Percentiles rank a stretch among this genome's conserved stretches.
These are phyloP conservation scores for Rhegmatorhina hoffmannsi DNA, from an alignment of 2,113 vertebrate species.

Conservation along the genomic window DNA sequence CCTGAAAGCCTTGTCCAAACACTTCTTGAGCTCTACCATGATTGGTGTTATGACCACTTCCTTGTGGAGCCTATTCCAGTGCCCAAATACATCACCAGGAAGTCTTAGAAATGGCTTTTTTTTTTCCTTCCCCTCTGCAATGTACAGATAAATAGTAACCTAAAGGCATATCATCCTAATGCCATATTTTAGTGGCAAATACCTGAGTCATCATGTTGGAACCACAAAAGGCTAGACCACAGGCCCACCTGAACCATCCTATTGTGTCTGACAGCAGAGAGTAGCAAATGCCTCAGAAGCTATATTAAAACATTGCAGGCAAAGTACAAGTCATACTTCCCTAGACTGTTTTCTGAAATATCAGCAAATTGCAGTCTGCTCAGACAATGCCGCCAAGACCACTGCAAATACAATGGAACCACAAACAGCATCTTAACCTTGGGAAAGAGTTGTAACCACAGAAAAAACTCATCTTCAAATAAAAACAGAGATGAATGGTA, in stretches of 20 bases:
- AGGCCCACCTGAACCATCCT: neutral
- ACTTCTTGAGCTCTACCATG: neutral
- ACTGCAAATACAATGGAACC: neutral
- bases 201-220: neutral
- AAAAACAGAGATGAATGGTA: neutral
- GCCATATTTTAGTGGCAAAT: neutral
- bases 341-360: neutral
- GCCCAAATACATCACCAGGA: neutral
- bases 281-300: neutral
- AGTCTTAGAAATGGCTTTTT: neutral
- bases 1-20: neutral
- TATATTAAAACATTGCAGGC: neutral
- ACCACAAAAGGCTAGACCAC: neutral
- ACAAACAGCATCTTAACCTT: fast-evolving
- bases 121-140: neutral
- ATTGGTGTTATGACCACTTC: fast-evolving
- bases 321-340: neutral
- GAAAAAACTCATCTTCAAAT: neutral
- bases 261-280: neutral
- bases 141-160: neutral
- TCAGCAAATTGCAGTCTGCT: neutral
- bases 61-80: neutral
- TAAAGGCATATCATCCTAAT: neutral
- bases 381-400: neutral
- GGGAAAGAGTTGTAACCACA: neutral